A percentile compares a stretch with the other conserved stretches of the same genome.
phyloP scores from a whole-genome alignment of 2,888 invertebrate species.

The Heliconius charithonia region DNA sequence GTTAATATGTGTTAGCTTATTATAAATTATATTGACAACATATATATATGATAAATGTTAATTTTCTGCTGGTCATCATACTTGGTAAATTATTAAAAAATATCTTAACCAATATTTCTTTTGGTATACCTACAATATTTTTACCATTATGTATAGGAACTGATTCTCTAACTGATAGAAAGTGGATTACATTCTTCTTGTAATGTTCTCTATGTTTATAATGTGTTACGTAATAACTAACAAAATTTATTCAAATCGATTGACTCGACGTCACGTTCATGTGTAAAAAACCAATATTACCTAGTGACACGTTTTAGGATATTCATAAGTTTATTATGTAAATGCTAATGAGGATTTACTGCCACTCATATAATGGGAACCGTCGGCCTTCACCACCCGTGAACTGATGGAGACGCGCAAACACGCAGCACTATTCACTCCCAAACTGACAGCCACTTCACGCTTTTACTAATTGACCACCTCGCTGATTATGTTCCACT shows the following conservation, averaged over 20 bases:
- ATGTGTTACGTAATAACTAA: conserved; percentile 8
- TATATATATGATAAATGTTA: no score
- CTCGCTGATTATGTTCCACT: conserved; percentile 69
- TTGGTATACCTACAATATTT: no score
- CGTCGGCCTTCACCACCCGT: conserved; percentile 74
- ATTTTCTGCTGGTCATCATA: no score
- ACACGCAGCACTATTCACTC: conserved; percentile 61
- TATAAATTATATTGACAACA: no score
- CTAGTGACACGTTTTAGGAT: conserved; percentile 58
- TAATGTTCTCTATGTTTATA: neutral
- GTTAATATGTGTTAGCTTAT: no score
- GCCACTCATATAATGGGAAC: conserved; percentile 66
- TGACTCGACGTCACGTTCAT: conserved; percentile 32
- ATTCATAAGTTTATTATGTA: conserved; percentile 74
- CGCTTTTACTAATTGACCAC: conserved; percentile 81
- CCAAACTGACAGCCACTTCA: conserved; percentile 78
- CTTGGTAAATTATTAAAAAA: no score
- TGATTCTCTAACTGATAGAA: neutral
- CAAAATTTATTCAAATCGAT: conserved; percentile 27
- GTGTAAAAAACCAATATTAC: conserved; percentile 49
- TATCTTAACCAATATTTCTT: no score
- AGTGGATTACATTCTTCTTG: no score
- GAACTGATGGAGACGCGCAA: conserved; percentile 55
- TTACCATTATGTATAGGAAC: no score
- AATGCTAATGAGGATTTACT: conserved; percentile 72